Evolutionary conservation across 1,140 invertebrate genomes (phyloP).

Genomic region (Nasonia longicornis): DNA sequence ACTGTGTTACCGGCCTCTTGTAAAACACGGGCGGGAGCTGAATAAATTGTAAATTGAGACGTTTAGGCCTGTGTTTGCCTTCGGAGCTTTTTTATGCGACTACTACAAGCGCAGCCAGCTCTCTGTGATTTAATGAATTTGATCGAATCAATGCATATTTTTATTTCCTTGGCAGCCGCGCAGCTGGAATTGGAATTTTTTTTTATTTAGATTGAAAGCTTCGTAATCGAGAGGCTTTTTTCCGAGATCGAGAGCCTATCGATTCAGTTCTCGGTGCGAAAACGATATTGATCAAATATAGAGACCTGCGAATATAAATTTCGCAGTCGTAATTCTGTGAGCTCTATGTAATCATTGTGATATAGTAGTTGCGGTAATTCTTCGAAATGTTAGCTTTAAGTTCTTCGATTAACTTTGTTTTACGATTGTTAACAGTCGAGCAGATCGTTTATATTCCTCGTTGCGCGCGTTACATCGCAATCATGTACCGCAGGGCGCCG

Average conservation of each 20-base stretch:
- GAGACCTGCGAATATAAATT: not conserved
- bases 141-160: not conserved
- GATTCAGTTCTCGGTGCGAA: not conserved
- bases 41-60: conserved; percentile 15
- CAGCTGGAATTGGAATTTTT: not conserved
- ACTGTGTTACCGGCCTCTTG: not conserved
- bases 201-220: not conserved
- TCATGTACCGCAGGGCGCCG: not conserved
- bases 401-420: not conserved
- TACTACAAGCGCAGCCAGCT: not conserved
- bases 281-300: not conserved
- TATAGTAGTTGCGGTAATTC: not conserved
- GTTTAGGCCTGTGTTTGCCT: not conserved
- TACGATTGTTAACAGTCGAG: not conserved
- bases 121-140: no score
- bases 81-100: not conserved
- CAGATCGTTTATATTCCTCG: not conserved
- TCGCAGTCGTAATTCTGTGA: not conserved
- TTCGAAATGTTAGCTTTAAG: not conserved
- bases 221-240: no score
- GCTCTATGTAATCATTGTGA: not conserved
- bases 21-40: not conserved
- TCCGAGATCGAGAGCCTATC: not conserved
- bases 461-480: not conserved
- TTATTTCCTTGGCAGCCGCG: not conserved